Percentiles rank a stretch among this genome's conserved stretches.
Conservation (phyloP, 2,888 invertebrate genomes). For the Pachliopta kotzebuea region DNA sequence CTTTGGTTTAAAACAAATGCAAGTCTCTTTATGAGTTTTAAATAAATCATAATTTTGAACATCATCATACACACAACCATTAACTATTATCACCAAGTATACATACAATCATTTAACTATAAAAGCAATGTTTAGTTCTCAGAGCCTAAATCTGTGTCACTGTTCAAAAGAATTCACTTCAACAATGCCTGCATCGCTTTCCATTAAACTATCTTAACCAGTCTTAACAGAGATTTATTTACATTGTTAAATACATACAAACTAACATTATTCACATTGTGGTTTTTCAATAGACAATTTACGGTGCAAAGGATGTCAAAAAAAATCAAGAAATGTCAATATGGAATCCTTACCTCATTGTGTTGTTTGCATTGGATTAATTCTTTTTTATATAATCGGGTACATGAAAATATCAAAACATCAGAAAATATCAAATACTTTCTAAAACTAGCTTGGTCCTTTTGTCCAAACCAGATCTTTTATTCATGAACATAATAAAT, state of each 20-base stretch:
- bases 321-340: background rate
- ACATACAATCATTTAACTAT: background rate
- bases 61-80: constrained; percentile 3
- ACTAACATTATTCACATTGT: constrained; percentile 10
- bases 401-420: too few species aligned
- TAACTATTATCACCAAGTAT: background rate
- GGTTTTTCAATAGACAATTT: background rate
- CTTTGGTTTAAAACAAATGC: constrained; percentile 35
- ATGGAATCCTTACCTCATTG: too few species aligned
- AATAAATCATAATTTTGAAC: constrained; percentile 24
- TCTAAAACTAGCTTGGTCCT: too few species aligned
- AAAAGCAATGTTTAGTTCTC: constrained; percentile 3
- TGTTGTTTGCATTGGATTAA: too few species aligned
- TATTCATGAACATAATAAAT: too few species aligned
- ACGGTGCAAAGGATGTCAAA: constrained; percentile 18
- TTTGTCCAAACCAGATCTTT: too few species aligned
- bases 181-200: constrained; percentile 5
- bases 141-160: constrained; percentile 2
- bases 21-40: background rate
- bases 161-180: background rate
- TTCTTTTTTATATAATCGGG: too few species aligned
- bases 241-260: constrained; percentile 22
- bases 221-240: constrained; percentile 23
- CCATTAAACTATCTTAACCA: constrained; percentile 14
- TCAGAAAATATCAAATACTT: too few species aligned